phyloP scores from a whole-genome alignment of 2,797 vertebrate species.

The Onychomys torridus region DNA sequence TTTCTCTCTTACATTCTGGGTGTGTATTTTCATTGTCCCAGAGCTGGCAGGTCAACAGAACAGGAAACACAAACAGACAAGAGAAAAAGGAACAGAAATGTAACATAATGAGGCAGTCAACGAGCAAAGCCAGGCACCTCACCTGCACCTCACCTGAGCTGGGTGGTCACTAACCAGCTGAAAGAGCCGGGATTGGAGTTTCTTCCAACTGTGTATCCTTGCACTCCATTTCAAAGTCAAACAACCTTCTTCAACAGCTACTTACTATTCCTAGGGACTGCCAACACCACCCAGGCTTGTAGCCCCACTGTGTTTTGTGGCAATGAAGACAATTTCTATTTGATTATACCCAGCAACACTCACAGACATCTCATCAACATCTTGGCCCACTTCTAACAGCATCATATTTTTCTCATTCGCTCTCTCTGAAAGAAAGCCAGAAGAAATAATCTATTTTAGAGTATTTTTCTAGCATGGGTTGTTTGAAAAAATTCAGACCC shows the following conservation, averaged over 20 bases:
- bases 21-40: slow-evolving; percentile 45
- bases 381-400: slow-evolving; percentile 54
- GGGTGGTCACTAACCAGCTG: neutral
- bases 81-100: slow-evolving; percentile 26
- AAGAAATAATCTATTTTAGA: slow-evolving; percentile 74
- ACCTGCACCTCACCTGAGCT: neutral
- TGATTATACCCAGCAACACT: slow-evolving; percentile 29
- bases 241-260: neutral
- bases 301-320: slow-evolving; percentile 31
- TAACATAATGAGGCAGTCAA: neutral
- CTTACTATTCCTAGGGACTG: slow-evolving; percentile 6
- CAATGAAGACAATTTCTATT: slow-evolving; percentile 55
- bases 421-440: slow-evolving; percentile 76
- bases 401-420: slow-evolving; percentile 74
- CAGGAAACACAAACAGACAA: slow-evolving; percentile 21
- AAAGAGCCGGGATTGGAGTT: slow-evolving; percentile 26
- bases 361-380: slow-evolving; percentile 62
- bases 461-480: slow-evolving; percentile 65
- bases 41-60: slow-evolving; percentile 25
- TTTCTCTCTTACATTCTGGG: slow-evolving; percentile 11
- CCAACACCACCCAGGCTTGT: neutral
- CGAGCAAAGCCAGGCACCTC: neutral
- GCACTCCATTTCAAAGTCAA: slow-evolving; percentile 56
- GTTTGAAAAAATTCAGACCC: slow-evolving; percentile 64
- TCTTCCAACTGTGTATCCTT: slow-evolving; percentile 18